A percentile compares a stretch with the other conserved stretches of the same genome.
Evolutionary conservation across 2,113 vertebrate genomes (phyloP).

Genomic region (Odocoileus hemionus): DNA sequence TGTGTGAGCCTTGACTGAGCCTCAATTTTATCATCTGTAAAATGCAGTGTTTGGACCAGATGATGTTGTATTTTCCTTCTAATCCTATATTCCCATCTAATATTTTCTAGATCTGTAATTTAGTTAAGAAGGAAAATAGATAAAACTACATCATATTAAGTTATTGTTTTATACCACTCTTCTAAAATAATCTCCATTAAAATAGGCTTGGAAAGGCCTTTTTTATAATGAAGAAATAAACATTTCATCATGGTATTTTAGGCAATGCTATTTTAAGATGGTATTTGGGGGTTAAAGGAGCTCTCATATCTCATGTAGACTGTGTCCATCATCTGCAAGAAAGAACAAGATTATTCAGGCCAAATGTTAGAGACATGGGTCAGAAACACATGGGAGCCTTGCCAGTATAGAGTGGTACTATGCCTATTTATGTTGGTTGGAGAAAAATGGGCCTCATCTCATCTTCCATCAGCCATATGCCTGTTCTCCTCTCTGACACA

Average conservation of each 20-base stretch:
- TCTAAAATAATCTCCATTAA: slow-evolving; percentile 26
- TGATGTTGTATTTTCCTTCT: slow-evolving; percentile 25
- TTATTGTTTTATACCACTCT: background rate
- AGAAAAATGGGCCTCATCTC: background rate
- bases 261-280: background rate
- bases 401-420: background rate
- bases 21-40: slow-evolving; percentile 51
- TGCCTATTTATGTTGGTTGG: background rate
- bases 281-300: background rate
- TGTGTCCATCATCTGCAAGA: background rate
- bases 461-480: background rate
- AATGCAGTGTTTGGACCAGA: slow-evolving; percentile 9
- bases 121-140: background rate
- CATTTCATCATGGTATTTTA: slow-evolving; percentile 41
- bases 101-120: background rate
- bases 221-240: background rate
- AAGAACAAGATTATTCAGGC: slow-evolving; percentile 2
- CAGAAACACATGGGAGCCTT: background rate
- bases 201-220: background rate
- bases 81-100: slow-evolving; percentile 15
- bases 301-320: background rate
- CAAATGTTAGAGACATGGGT: background rate
- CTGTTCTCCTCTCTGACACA: background rate
- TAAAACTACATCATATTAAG: slow-evolving; percentile 3
- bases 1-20: slow-evolving; percentile 8